Evolutionary conservation across 2,113 vertebrate species (phyloP).

Genomic region (Microcebus murinus): DNA sequence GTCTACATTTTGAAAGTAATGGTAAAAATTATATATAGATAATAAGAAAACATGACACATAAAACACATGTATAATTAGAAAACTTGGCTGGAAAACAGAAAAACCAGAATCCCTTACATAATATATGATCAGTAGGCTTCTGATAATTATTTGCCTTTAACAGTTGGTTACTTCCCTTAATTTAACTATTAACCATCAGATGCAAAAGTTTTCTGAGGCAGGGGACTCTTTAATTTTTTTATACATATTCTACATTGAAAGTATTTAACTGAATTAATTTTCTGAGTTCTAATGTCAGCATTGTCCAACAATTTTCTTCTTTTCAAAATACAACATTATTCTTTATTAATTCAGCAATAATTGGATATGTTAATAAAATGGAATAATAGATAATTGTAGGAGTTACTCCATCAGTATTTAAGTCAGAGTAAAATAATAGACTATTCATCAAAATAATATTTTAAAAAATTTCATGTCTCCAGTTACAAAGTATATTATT

Average conservation of each 20-base stretch:
- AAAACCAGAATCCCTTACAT: not conserved
- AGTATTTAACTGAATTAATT: constrained; percentile 21
- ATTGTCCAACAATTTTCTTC: not conserved
- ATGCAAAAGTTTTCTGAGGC: not conserved
- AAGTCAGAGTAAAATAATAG: not conserved
- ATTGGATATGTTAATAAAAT: not conserved
- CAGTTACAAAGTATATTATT: not conserved
- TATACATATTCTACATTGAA: not conserved
- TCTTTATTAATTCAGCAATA: not conserved
- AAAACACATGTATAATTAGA: not conserved
- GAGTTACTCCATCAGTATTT: not conserved
- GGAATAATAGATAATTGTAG: not conserved
- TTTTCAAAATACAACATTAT: not conserved
- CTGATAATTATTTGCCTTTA: not conserved
- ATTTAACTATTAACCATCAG: not conserved
- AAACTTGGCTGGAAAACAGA: not conserved
- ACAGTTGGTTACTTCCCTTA: not conserved
- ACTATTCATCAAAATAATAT: not conserved
- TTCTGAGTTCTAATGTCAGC: not conserved
- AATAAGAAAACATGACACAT: not conserved
- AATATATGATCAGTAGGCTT: not conserved
- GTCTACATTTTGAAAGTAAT: not conserved
- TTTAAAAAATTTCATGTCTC: not conserved
- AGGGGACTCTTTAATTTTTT: not conserved
- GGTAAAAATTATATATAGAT: not conserved